Evolutionary conservation across 2,113 vertebrate genomes (phyloP).

Genomic region (Columba janthina): DNA sequence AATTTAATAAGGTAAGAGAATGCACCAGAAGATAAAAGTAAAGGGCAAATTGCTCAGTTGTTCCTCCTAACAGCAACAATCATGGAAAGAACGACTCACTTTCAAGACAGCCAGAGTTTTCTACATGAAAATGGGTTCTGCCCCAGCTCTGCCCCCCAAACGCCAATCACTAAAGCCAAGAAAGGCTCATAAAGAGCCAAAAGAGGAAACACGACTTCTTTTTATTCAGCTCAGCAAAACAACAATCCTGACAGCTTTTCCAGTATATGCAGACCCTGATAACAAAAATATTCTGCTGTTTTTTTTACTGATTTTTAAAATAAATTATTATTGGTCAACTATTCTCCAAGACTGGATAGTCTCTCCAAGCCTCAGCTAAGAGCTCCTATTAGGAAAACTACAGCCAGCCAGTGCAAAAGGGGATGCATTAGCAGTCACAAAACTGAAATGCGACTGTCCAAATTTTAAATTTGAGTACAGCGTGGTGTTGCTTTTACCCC

Average conservation of each 20-base stretch:
- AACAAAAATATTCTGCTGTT: background rate
- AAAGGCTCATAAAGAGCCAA: background rate
- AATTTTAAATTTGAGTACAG: background rate
- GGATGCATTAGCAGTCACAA: background rate
- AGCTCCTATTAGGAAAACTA: background rate
- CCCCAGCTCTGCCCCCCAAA: background rate
- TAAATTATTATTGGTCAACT: background rate
- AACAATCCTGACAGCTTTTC: background rate
- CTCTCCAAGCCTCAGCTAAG: background rate
- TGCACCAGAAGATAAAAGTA: background rate
- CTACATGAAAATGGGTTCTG: background rate
- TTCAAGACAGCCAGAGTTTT: background rate
- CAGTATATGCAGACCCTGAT: background rate
- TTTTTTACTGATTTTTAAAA: background rate
- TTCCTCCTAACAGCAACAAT: background rate
- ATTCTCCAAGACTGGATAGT: background rate
- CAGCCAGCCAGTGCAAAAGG: background rate
- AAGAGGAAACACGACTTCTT: background rate
- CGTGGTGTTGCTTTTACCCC: background rate
- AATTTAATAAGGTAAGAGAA: slow-evolving; percentile 12
- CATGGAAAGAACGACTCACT: background rate
- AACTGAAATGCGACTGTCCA: background rate
- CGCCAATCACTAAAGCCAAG: background rate
- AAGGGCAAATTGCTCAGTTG: background rate
- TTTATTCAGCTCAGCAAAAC: background rate